phyloP scores from a whole-genome alignment of 2,888 invertebrate species.

The Heliconius charithonia region DNA sequence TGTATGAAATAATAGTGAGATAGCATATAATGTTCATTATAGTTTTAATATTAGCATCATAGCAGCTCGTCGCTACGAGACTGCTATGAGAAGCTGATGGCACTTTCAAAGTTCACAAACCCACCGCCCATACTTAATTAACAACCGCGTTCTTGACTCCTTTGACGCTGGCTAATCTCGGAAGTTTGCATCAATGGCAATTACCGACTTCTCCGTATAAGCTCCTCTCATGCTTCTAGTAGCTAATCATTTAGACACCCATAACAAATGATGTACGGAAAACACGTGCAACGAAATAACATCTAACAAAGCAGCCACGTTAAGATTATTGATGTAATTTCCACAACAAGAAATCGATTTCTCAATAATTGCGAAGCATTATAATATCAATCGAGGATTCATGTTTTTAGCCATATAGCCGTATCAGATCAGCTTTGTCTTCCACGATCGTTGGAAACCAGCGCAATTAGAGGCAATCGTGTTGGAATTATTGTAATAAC shows the following conservation, averaged over 20 bases:
- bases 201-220: constrained; percentile 52
- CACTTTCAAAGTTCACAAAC: constrained; percentile 54
- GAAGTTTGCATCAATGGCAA: constrained; percentile 59
- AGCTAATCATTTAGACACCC: constrained; percentile 50
- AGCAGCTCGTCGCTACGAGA: constrained; percentile 48
- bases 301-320: constrained; percentile 61
- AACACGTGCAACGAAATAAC: constrained; percentile 71
- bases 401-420: constrained; percentile 56
- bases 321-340: constrained; percentile 68
- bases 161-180: constrained; percentile 64
- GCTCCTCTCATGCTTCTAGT: constrained; percentile 45
- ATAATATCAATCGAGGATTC: constrained; percentile 54
- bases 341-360: constrained; percentile 63
- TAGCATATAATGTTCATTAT: constrained; percentile 45
- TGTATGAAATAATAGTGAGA: constrained; percentile 40
- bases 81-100: constrained; percentile 51
- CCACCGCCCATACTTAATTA: constrained; percentile 63
- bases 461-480: constrained; percentile 81
- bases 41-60: constrained; percentile 42
- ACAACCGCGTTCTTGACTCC: constrained; percentile 66
- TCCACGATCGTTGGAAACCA: constrained; percentile 74
- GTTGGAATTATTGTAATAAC: constrained; percentile 82
- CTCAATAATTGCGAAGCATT: constrained; percentile 58
- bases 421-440: constrained; percentile 67
- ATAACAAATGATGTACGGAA: constrained; percentile 55